Evolutionary conservation across 2,113 vertebrate genomes (phyloP).

Genomic region (Gila orcuttii): DNA sequence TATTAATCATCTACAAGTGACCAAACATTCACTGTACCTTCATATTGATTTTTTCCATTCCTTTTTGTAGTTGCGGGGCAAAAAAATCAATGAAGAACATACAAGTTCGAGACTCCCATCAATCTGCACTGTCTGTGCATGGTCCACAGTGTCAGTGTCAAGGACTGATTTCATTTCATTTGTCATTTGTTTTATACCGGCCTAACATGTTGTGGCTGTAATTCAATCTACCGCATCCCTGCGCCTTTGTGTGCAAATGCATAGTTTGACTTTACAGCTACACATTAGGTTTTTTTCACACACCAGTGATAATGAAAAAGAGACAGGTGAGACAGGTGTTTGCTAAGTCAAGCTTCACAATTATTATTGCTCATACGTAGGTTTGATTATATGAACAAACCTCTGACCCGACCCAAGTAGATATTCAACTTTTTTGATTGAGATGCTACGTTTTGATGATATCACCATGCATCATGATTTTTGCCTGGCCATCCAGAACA

Average conservation of each 20-base stretch:
- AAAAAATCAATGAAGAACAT: neutral
- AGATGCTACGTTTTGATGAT: neutral
- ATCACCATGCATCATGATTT: neutral
- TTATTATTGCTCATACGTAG: neutral
- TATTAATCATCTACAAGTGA: neutral
- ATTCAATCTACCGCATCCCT: neutral
- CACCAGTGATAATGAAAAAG: neutral
- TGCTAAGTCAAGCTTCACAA: neutral
- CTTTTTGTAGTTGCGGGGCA: neutral
- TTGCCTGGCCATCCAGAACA: too few relatives aligned
- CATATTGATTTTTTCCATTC: neutral
- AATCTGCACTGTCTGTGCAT: neutral
- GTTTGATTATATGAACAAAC: neutral
- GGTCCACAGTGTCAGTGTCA: neutral
- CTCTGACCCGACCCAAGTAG: neutral
- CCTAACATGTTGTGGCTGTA: slow-evolving; percentile 9
- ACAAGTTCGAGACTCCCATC: neutral
- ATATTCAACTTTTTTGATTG: neutral
- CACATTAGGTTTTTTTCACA: neutral
- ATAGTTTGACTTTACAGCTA: slow-evolving; percentile 11
- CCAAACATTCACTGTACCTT: neutral
- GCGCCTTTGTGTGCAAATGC: neutral
- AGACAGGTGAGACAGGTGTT: neutral
- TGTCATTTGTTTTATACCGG: neutral
- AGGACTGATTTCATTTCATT: neutral